A percentile compares a stretch with the other conserved stretches of the same genome.
Conservation (phyloP, 1,140 invertebrate species). For the Hycleus cichorii region DNA sequence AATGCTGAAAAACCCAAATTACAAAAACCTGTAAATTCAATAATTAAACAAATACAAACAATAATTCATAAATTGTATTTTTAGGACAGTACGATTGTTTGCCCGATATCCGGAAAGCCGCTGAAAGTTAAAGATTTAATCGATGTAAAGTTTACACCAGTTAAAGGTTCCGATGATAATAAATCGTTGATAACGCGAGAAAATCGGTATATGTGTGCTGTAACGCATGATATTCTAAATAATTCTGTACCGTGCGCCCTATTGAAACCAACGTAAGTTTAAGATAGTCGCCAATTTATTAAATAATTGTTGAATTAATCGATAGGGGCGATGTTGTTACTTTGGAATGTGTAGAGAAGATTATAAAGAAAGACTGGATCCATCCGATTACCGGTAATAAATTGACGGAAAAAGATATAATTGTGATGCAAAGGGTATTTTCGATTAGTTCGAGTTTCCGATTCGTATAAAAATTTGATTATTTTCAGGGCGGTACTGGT, state of each 20-base stretch:
- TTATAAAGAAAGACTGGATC: conserved; percentile 95
- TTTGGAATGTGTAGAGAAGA: conserved; percentile 91
- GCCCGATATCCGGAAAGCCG: conserved; percentile 86
- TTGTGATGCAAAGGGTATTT: conserved; percentile 74
- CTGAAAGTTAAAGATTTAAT: conserved; percentile 91
- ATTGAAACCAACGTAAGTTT: conserved; percentile 76
- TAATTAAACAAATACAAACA: neutral
- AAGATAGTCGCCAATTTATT: conserved; percentile 5
- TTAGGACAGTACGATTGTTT: conserved; percentile 79
- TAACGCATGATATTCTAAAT: conserved; percentile 91
- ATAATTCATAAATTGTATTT: conserved; percentile 26
- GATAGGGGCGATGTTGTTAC: conserved; percentile 90
- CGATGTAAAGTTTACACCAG: conserved; percentile 85
- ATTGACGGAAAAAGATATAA: conserved; percentile 90
- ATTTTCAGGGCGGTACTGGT: conserved; percentile 82
- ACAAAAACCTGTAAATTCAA: conserved; percentile 66
- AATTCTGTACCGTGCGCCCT: conserved; percentile 93
- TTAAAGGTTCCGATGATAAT: conserved; percentile 79
- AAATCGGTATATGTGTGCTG: conserved; percentile 93
- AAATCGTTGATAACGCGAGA: conserved; percentile 74
- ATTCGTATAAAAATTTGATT: neutral
- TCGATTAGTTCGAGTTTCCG: conserved; percentile 23
- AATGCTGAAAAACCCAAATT: conserved; percentile 64
- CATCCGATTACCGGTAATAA: conserved; percentile 87
- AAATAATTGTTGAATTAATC: conserved; percentile 25